Conservation (phyloP, 2,797 vertebrate genomes). For the Hemitrygon akajei region DNA sequence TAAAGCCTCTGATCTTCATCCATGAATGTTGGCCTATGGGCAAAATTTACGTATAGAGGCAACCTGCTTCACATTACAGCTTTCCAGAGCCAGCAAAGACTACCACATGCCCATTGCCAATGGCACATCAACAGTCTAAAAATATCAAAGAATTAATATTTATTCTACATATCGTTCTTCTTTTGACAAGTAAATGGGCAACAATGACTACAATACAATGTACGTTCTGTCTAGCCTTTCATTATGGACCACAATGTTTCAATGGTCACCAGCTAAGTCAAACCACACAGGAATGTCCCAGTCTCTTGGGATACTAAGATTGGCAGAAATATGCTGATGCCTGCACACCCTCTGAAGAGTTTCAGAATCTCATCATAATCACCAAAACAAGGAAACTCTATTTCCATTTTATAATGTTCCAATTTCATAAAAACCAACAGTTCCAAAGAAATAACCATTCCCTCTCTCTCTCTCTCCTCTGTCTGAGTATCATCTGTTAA, state of each 20-base stretch:
- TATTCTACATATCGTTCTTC: neutral
- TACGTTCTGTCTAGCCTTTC: neutral
- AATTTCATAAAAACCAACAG: neutral
- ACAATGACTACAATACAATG: neutral
- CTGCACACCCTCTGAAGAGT: neutral
- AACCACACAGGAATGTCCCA: neutral
- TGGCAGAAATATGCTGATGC: neutral
- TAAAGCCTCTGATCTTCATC: neutral
- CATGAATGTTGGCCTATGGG: neutral
- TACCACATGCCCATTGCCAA: neutral
- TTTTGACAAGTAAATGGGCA: neutral
- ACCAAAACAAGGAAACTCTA: neutral
- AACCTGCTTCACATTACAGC: neutral
- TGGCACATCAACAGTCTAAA: neutral
- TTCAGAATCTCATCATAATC: neutral
- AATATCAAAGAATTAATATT: neutral
- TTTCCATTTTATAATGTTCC: neutral
- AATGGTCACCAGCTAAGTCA: neutral
- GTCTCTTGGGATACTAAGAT: neutral
- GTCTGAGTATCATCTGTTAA: neutral
- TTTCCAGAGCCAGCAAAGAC: neutral
- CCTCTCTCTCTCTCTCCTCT: neutral
- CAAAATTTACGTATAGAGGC: neutral
- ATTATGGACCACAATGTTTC: neutral
- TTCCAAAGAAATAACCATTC: neutral